These are phyloP conservation scores for Drosophila colorata DNA, from an alignment of 2,888 invertebrate genomes.

Conservation along the genomic window DNA sequence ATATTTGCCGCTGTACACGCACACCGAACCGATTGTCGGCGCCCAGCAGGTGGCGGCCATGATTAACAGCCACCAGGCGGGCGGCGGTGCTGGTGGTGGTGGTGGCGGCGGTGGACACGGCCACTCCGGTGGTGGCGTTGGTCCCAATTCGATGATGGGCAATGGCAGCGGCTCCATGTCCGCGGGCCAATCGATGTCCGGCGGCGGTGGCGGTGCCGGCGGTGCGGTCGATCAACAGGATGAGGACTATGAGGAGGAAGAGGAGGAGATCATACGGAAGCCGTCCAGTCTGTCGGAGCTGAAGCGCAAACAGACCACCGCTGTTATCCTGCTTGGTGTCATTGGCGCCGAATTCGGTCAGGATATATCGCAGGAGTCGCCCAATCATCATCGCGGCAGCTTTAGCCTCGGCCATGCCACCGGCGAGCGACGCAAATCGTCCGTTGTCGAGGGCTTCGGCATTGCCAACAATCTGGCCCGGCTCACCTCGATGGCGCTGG, in stretches of 20 bases:
- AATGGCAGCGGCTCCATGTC: constrained; percentile 28
- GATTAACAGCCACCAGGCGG: constrained; percentile 47
- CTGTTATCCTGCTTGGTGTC: constrained; percentile 97
- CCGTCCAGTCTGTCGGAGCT: constrained; percentile 94
- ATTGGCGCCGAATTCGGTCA: constrained; percentile 99
- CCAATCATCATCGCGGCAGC: constrained; percentile 78
- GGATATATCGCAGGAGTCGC: constrained; percentile 92
- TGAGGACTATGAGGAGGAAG: constrained; percentile 93
- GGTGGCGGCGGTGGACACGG: constrained; percentile 52
- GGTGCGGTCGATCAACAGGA: constrained; percentile 83
- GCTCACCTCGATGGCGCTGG: constrained; percentile 96
- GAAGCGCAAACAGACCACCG: constrained; percentile 97
- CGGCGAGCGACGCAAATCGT: constrained; percentile 89
- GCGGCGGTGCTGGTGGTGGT: constrained; percentile 4
- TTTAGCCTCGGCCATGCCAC: constrained; percentile 35
- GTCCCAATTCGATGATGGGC: constrained; percentile 22
- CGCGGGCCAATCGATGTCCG: constrained; percentile 33
- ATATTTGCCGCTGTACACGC: constrained; percentile 95
- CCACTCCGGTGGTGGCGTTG: constrained; percentile 38
- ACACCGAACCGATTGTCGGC: constrained; percentile 91
- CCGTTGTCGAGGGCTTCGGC: constrained; percentile 94
- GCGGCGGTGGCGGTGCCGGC: constrained; percentile 43
- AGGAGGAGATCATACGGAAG: constrained; percentile 93
- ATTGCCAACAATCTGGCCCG: constrained; percentile 95
- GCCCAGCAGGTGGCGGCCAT: constrained; percentile 84